Conservation (phyloP, 2,888 invertebrate species). For the Acronicta leporina region DNA sequence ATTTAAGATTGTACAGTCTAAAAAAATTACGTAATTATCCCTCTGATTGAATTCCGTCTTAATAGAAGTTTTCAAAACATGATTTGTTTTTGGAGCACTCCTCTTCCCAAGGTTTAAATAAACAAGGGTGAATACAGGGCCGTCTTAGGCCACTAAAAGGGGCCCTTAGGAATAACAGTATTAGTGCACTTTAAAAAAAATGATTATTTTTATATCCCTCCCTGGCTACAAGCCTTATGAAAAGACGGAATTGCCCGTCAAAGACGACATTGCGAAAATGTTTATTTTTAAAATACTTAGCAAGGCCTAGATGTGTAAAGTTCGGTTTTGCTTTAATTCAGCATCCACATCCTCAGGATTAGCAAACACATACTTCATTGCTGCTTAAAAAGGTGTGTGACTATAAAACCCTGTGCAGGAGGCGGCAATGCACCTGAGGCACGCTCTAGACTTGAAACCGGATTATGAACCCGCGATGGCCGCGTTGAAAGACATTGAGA, state of each 20-base stretch:
- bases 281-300: slow-evolving; percentile 2
- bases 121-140: background rate
- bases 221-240: no score
- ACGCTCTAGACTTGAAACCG: slow-evolving; percentile 95
- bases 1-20: background rate
- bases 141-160: no score
- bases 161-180: no score
- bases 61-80: no score
- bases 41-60: background rate
- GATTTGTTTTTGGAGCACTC: slow-evolving; percentile 4
- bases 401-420: slow-evolving; percentile 87
- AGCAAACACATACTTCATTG: slow-evolving; percentile 44
- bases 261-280: no score
- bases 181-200: no score
- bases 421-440: slow-evolving; percentile 94
- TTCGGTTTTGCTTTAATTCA: slow-evolving; percentile 37
- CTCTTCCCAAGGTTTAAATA: background rate
- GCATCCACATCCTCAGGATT: slow-evolving; percentile 31
- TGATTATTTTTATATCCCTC: no score
- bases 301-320: background rate
- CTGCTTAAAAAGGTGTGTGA: slow-evolving; percentile 50
- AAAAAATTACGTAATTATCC: background rate
- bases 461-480: slow-evolving; percentile 95
- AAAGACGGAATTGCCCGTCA: no score
- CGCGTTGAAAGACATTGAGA: slow-evolving; percentile 95